Evolutionary conservation across 2,113 vertebrate species (phyloP).

Genomic region (Peromyscus polionotus): DNA sequence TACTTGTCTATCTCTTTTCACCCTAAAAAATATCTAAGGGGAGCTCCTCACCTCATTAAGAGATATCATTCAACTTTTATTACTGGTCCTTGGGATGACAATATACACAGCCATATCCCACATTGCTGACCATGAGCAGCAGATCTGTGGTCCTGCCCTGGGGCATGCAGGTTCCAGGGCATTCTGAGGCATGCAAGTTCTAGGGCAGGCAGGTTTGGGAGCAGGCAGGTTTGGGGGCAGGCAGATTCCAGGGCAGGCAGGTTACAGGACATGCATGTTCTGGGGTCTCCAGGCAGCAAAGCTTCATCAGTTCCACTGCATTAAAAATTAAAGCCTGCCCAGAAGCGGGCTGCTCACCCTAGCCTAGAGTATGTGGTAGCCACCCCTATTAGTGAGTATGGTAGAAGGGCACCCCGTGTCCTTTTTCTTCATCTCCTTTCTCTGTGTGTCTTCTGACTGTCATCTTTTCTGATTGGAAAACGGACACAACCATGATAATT

Average conservation of each 20-base stretch:
- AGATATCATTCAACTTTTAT: background rate
- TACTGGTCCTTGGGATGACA: background rate
- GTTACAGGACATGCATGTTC: background rate
- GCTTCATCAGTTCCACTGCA: constrained; percentile 2
- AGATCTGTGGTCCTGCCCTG: background rate
- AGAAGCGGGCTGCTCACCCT: constrained; percentile 40
- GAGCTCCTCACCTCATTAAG: background rate
- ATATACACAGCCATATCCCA: accelerated
- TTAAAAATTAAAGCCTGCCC: constrained; percentile 71
- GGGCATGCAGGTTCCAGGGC: background rate
- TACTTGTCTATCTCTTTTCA: background rate
- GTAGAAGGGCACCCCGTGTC: background rate
- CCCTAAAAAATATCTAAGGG: background rate
- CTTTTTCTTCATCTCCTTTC: background rate
- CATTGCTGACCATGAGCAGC: background rate
- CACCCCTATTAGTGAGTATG: background rate
- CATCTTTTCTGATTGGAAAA: background rate
- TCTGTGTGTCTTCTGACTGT: background rate
- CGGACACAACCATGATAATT: background rate
- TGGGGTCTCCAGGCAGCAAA: background rate
- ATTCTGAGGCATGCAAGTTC: background rate
- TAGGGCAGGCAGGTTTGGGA: background rate
- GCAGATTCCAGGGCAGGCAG: background rate
- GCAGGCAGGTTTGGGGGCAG: background rate
- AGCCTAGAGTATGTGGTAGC: background rate